Conservation (phyloP, 2,113 vertebrate genomes). For the Perca fluviatilis region DNA sequence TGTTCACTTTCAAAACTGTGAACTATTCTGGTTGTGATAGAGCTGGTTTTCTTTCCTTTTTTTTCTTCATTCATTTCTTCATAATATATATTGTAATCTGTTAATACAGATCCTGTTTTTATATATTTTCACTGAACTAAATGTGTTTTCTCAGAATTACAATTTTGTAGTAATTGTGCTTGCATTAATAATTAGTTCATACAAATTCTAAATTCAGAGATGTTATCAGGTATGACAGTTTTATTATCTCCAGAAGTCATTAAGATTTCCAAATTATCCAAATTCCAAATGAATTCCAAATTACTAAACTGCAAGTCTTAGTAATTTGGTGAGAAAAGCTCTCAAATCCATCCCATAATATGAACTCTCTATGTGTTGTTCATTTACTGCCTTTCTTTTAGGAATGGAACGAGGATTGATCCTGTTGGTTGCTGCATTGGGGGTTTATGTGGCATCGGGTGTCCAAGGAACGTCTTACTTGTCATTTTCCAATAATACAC, state of each 20-base stretch:
- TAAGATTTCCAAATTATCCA: neutral
- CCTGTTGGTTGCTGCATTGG: slow-evolving; percentile 18
- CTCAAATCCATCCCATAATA: neutral
- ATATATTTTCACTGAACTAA: neutral
- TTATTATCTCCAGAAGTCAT: neutral
- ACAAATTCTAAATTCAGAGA: neutral
- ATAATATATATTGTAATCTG: neutral
- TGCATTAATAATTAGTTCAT: neutral
- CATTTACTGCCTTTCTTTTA: neutral
- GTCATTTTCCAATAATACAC: neutral
- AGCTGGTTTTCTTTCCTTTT: neutral
- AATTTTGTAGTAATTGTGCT: neutral
- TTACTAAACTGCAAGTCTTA: neutral
- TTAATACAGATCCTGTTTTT: neutral
- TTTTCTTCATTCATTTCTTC: neutral
- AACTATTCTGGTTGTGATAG: neutral
- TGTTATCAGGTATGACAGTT: neutral
- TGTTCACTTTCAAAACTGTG: no score
- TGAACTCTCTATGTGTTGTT: neutral
- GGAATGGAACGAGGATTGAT: slow-evolving; percentile 56
- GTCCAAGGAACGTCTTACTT: slow-evolving; percentile 22
- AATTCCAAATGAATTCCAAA: no score
- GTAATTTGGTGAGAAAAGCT: neutral
- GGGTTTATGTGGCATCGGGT: neutral
- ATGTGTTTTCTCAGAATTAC: neutral